phyloP scores from a whole-genome alignment of 35 echinoderm and acorn worm genomes.

The Apostichopus californicus region DNA sequence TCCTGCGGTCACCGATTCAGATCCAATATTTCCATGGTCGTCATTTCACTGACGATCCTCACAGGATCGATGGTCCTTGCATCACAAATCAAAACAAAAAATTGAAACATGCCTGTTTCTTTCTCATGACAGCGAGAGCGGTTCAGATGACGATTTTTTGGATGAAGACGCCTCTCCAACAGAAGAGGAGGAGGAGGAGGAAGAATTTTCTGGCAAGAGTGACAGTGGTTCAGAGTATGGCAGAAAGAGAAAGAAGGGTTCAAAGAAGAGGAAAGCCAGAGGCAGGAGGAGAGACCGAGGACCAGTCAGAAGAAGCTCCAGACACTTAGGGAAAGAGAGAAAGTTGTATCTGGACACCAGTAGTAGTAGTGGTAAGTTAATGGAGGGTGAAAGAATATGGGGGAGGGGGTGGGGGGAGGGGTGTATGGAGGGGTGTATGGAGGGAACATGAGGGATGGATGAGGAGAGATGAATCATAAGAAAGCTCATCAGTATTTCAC shows the following conservation, averaged over 20 bases:
- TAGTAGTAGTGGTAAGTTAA: neutral
- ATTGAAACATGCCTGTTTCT: neutral
- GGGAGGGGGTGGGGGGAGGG: no score
- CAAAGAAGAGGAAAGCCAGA: neutral
- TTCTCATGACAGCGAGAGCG: neutral
- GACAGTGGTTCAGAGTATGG: conserved; percentile 50
- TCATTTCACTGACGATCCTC: neutral
- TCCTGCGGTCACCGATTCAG: neutral
- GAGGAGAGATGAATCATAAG: no score
- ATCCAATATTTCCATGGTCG: neutral
- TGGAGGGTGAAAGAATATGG: no score
- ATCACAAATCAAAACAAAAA: no score
- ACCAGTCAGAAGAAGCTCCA: conserved; percentile 22
- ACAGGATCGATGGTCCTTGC: neutral
- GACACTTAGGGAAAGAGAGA: conserved; percentile 34
- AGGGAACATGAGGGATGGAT: no score
- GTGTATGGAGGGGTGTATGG: no score
- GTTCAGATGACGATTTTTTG: conserved; percentile 20
- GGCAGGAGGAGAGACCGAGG: conserved; percentile 1
- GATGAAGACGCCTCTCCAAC: neutral
- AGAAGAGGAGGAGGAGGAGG: conserved; percentile 34
- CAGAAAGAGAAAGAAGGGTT: neutral
- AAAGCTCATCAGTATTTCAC: no score
- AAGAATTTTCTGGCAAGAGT: neutral
- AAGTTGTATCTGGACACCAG: neutral